These are phyloP conservation scores for Eptesicus fuscus DNA, from an alignment of 2,113 vertebrate species.

Conservation along the genomic window DNA sequence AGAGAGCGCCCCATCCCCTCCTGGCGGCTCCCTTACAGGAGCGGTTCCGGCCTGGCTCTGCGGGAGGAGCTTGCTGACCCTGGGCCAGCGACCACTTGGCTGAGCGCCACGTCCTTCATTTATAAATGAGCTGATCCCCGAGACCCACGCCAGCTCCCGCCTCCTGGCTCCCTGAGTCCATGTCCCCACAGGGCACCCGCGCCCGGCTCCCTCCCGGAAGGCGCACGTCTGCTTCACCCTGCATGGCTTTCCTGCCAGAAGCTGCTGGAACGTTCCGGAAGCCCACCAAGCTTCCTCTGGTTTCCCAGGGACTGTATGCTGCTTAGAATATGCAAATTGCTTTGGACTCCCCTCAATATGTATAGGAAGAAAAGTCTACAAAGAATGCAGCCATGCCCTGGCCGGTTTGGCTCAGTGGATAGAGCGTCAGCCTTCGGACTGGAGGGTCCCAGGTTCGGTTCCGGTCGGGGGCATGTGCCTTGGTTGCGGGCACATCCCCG, in stretches of 20 bases:
- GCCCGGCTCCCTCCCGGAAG: neutral
- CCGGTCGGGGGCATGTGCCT: too few species aligned
- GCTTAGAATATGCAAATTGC: neutral
- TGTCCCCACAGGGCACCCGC: too few species aligned
- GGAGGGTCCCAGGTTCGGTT: too few species aligned
- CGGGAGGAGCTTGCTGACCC: constrained; percentile 65
- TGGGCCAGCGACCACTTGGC: constrained; percentile 59
- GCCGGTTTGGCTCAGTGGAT: too few species aligned
- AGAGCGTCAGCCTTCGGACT: too few species aligned
- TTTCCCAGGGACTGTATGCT: neutral
- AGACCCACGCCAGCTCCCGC: neutral
- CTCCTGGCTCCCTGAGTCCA: neutral
- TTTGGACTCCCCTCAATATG: neutral
- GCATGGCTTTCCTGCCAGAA: neutral
- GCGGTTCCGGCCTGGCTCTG: constrained; percentile 61
- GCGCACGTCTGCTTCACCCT: fast-evolving
- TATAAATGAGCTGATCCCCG: constrained; percentile 56
- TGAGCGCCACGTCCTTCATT: constrained; percentile 59
- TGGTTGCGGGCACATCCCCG: too few species aligned
- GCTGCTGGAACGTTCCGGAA: neutral
- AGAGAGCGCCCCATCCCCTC: neutral
- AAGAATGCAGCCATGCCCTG: neutral
- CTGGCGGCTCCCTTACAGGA: constrained; percentile 64
- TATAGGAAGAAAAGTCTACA: neutral
- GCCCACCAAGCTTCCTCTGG: neutral